These are phyloP conservation scores for Podarcis siculus DNA, from an alignment of 2,797 vertebrate genomes.

Conservation along the genomic window DNA sequence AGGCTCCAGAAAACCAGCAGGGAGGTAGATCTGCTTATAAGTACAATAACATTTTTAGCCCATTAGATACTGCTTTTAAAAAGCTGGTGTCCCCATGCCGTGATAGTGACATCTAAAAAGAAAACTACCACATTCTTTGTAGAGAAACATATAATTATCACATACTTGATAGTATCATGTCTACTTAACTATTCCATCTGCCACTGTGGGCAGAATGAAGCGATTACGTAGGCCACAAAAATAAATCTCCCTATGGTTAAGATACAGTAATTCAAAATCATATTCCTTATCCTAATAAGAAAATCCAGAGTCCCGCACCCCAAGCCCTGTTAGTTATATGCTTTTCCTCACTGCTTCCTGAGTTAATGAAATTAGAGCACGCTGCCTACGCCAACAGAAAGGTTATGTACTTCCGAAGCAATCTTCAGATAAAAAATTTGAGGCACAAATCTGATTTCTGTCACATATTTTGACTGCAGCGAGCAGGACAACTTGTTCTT, in stretches of 20 bases:
- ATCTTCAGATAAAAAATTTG: slow-evolving; percentile 53
- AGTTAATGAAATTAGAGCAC: slow-evolving; percentile 59
- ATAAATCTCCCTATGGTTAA: slow-evolving; percentile 27
- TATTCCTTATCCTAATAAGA: slow-evolving; percentile 49
- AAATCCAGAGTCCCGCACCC: background rate
- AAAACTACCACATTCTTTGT: background rate
- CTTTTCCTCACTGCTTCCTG: slow-evolving; percentile 37
- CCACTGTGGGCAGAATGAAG: background rate
- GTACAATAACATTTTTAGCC: background rate
- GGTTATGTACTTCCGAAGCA: slow-evolving; percentile 63
- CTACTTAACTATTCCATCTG: slow-evolving; percentile 14
- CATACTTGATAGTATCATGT: background rate
- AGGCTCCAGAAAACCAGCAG: background rate
- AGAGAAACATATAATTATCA: slow-evolving; percentile 7
- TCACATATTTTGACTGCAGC: slow-evolving; percentile 71
- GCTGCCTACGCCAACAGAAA: slow-evolving; percentile 64
- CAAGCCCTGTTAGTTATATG: background rate
- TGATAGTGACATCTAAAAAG: background rate
- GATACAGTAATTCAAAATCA: slow-evolving; percentile 16
- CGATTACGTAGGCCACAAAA: background rate
- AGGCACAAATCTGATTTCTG: slow-evolving; percentile 69
- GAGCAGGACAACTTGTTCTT: slow-evolving; percentile 76
- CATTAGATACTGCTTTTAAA: background rate
- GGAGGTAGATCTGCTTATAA: background rate
- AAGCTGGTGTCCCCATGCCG: background rate